Percentiles rank a stretch among this genome's conserved stretches.
Conservation (phyloP, 2,888 invertebrate species). For the Pyralis farinalis region DNA sequence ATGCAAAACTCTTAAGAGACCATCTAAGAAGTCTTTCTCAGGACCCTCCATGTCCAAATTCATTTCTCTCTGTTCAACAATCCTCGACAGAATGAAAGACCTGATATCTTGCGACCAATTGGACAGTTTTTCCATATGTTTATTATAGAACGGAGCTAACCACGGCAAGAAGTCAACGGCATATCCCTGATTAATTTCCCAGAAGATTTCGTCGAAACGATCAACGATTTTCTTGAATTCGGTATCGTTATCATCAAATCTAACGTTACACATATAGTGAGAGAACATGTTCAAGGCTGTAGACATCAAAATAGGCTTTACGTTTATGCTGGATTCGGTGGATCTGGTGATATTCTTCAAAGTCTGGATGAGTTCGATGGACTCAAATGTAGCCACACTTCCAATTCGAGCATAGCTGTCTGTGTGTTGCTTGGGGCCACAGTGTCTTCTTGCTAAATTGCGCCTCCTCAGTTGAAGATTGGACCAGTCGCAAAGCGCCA, state of each 20-base stretch:
- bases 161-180: conserved; percentile 93
- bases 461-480: conserved; percentile 89
- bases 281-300: conserved; percentile 93
- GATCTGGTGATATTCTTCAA: conserved; percentile 64
- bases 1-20: conserved; percentile 85
- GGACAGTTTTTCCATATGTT: conserved; percentile 84
- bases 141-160: conserved; percentile 86
- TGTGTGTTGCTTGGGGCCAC: conserved; percentile 89
- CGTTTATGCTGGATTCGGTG: conserved; percentile 65
- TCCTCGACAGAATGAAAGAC: conserved; percentile 86
- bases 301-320: conserved; percentile 87
- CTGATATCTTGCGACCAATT: conserved; percentile 86
- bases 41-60: conserved; percentile 81
- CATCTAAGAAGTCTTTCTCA: conserved; percentile 90
- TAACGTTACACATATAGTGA: conserved; percentile 91
- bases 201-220: conserved; percentile 92
- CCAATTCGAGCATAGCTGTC: conserved; percentile 86
- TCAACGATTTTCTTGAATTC: conserved; percentile 86
- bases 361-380: conserved; percentile 81
- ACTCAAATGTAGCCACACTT: conserved; percentile 85
- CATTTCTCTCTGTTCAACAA: conserved; percentile 82
- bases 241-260: conserved; percentile 83
- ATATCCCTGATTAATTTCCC: conserved; percentile 95
- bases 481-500: conserved; percentile 94
- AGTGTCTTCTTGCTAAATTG: conserved; percentile 89